A percentile compares a stretch with the other conserved stretches of the same genome.
These are phyloP conservation scores for Morelia viridis DNA, from an alignment of 2,797 vertebrate genomes.

Conservation along the genomic window DNA sequence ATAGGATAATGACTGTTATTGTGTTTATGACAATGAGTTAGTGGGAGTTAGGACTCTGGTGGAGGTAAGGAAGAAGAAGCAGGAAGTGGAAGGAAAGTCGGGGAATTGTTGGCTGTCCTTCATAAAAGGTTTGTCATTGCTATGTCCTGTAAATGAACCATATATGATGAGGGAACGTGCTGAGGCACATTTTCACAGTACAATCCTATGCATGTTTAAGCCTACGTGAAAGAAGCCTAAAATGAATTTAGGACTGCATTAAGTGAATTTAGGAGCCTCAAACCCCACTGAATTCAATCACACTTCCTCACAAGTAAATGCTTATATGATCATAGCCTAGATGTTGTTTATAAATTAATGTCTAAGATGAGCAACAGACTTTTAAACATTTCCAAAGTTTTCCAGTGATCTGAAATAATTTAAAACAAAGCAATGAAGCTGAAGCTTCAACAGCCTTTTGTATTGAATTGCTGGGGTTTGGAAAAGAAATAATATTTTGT, in stretches of 20 bases:
- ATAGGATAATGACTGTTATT: conserved; percentile 69
- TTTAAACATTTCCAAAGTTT: background rate
- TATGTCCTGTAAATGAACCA: background rate
- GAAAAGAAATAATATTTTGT: background rate
- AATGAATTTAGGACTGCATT: background rate
- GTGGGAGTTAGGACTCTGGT: conserved; percentile 61
- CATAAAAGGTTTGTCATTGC: background rate
- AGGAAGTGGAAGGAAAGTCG: conserved; percentile 45
- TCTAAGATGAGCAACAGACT: background rate
- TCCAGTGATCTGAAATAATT: background rate
- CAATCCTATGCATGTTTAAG: background rate
- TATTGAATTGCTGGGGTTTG: background rate
- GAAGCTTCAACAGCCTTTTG: background rate
- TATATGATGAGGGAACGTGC: background rate
- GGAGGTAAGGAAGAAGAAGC: conserved; percentile 39
- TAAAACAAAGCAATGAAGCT: background rate
- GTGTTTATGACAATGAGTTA: conserved; percentile 60
- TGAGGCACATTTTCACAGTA: background rate
- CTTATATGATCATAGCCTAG: background rate
- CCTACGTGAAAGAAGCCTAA: background rate
- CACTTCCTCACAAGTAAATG: background rate
- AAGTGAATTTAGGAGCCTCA: background rate
- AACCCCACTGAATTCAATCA: background rate
- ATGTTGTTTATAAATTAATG: background rate
- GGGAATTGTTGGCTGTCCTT: conserved; percentile 26